These are phyloP conservation scores for Anoura caudifer DNA, from an alignment of 2,113 vertebrate species.

Conservation along the genomic window DNA sequence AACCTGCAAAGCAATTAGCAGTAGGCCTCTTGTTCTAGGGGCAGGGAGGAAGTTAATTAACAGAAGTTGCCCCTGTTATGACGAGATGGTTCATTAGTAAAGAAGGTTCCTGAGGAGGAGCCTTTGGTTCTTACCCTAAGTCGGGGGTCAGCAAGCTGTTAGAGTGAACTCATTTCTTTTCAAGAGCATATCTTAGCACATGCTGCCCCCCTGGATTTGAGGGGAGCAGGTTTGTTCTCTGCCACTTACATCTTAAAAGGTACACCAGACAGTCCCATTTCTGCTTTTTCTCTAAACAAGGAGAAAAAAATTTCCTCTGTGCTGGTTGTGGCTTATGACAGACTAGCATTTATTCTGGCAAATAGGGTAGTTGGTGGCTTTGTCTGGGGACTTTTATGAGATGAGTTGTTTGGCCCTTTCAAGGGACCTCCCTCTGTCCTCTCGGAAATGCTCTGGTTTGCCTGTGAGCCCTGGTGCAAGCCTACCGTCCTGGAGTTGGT, in stretches of 20 bases:
- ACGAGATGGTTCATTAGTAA: neutral
- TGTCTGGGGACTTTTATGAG: conserved; percentile 14
- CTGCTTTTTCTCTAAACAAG: conserved; percentile 15
- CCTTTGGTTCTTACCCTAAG: neutral
- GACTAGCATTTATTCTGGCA: neutral
- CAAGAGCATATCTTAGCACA: neutral
- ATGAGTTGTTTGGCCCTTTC: neutral
- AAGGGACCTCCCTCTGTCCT: neutral
- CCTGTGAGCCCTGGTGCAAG: neutral
- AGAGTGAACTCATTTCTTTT: neutral
- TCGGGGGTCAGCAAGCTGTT: neutral
- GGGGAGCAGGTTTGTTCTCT: neutral
- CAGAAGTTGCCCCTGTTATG: neutral
- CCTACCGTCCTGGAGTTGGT: neutral
- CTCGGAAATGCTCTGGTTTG: neutral
- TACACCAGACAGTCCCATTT: neutral
- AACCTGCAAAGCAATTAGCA: neutral
- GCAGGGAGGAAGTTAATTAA: neutral
- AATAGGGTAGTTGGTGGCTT: conserved; percentile 29
- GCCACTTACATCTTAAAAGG: neutral
- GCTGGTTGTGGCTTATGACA: conserved; percentile 7
- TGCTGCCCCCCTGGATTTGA: neutral
- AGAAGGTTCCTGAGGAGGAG: neutral
- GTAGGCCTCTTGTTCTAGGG: neutral
- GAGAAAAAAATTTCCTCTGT: conserved; percentile 23